A percentile compares a stretch with the other conserved stretches of the same genome.
These are phyloP conservation scores for Myripristis murdjan DNA, from an alignment of 2,797 vertebrate genomes.

Conservation along the genomic window DNA sequence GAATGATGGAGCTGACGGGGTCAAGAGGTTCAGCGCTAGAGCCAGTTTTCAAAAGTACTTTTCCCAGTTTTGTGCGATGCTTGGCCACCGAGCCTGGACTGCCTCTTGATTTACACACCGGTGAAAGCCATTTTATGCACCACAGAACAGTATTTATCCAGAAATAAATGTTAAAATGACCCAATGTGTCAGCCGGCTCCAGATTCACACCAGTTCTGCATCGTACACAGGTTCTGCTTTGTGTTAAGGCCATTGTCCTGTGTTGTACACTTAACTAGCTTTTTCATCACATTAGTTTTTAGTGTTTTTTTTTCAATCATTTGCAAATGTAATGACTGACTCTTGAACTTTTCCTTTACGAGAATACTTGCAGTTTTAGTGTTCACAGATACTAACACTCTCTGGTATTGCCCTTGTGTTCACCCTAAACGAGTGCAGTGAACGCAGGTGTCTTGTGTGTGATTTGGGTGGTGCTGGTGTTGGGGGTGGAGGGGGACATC, in stretches of 20 bases:
- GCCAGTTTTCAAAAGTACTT: constrained; percentile 2
- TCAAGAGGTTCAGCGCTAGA: constrained; percentile 14
- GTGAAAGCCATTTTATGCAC: too few relatives aligned
- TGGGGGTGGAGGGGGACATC: neutral
- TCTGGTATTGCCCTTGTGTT: neutral
- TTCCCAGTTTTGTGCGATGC: neutral
- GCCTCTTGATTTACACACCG: too few relatives aligned
- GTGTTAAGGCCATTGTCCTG: too few relatives aligned
- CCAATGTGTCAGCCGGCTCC: neutral
- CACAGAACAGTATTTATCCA: too few relatives aligned
- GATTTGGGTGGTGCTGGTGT: too few relatives aligned
- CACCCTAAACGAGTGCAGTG: neutral
- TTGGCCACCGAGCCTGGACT: neutral
- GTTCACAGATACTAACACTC: too few relatives aligned
- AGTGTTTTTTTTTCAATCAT: too few relatives aligned
- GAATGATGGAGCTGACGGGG: constrained; percentile 17
- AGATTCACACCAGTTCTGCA: neutral
- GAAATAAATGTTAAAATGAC: neutral
- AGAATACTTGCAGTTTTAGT: too few relatives aligned
- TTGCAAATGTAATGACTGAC: too few relatives aligned
- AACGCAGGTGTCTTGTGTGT: neutral
- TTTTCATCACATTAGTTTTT: too few relatives aligned
- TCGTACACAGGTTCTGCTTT: too few relatives aligned
- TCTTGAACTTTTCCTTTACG: too few relatives aligned
- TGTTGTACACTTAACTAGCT: neutral